These are phyloP conservation scores for Lycaon pictus DNA, from an alignment of 2,113 vertebrate genomes.

Conservation along the genomic window DNA sequence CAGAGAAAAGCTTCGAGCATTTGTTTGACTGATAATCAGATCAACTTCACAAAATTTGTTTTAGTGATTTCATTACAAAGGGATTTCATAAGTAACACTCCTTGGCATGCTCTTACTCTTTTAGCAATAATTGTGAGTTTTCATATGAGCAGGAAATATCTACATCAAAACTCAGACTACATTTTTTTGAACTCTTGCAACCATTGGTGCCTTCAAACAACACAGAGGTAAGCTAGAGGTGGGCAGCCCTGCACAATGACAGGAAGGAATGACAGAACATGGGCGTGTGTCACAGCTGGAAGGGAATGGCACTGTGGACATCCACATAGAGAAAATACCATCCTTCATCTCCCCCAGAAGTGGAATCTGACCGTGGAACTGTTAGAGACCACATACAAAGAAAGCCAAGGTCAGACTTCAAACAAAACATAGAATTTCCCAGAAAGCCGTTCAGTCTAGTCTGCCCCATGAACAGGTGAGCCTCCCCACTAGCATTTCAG, in stretches of 20 bases:
- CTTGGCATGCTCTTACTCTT: neutral
- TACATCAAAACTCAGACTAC: neutral
- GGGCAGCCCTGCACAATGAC: neutral
- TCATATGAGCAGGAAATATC: neutral
- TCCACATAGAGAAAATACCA: neutral
- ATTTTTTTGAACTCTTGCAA: neutral
- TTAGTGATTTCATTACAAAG: constrained; percentile 22
- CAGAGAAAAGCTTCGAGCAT: neutral
- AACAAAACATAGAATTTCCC: neutral
- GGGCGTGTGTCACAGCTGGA: neutral
- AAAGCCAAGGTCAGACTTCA: neutral
- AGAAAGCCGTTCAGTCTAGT: neutral
- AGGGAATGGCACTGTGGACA: neutral
- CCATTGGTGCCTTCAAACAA: neutral
- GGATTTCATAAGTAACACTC: neutral
- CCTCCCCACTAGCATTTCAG: neutral
- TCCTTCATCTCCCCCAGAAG: neutral
- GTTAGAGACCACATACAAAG: neutral
- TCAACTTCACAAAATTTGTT: neutral
- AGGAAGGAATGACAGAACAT: neutral
- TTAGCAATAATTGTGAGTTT: neutral
- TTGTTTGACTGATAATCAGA: neutral
- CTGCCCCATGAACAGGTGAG: neutral
- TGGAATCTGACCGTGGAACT: neutral
- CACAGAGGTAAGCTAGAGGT: neutral